A percentile compares a stretch with the other conserved stretches of the same genome.
phyloP scores from a whole-genome alignment of 1,140 invertebrate species.

The Calephelis nemesis region DNA sequence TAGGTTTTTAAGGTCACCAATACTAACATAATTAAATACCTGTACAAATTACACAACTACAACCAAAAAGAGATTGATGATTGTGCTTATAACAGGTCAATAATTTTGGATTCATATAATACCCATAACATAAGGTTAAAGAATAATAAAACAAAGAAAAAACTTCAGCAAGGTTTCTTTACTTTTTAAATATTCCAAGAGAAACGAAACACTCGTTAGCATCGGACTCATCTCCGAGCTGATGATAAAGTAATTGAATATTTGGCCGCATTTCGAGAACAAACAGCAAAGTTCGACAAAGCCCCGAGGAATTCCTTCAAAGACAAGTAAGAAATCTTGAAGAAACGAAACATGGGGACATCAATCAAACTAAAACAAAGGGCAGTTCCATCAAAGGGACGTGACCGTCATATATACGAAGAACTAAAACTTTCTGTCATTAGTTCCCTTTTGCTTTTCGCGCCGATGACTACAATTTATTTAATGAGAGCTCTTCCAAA shows the following conservation, averaged over 20 bases:
- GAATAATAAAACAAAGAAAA: too few relatives aligned
- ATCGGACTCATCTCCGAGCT: slow-evolving; percentile 37
- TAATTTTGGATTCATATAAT: too few relatives aligned
- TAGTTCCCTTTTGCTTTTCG: slow-evolving; percentile 41
- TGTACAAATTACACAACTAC: too few relatives aligned
- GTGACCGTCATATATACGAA: slow-evolving; percentile 44
- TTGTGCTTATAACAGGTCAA: too few relatives aligned
- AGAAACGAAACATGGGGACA: slow-evolving; percentile 48
- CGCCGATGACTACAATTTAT: slow-evolving; percentile 23
- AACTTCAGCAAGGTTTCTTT: too few relatives aligned
- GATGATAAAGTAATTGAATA: slow-evolving; percentile 40
- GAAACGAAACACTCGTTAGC: slow-evolving; percentile 33
- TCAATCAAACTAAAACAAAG: slow-evolving; percentile 63
- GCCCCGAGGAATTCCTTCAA: slow-evolving; percentile 35
- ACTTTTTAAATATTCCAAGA: slow-evolving; percentile 5
- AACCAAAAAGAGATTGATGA: too few relatives aligned
- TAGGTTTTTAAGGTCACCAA: too few relatives aligned
- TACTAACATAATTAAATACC: too few relatives aligned
- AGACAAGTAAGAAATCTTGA: slow-evolving; percentile 45
- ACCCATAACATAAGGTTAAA: too few relatives aligned
- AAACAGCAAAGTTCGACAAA: slow-evolving; percentile 44
- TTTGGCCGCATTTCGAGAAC: slow-evolving; percentile 38
- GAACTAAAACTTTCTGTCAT: slow-evolving; percentile 39
- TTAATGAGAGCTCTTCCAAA: slow-evolving; percentile 15
- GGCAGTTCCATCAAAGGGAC: slow-evolving; percentile 39